phyloP scores from a whole-genome alignment of 2,113 vertebrate species.

The Megaceryle torquata region DNA sequence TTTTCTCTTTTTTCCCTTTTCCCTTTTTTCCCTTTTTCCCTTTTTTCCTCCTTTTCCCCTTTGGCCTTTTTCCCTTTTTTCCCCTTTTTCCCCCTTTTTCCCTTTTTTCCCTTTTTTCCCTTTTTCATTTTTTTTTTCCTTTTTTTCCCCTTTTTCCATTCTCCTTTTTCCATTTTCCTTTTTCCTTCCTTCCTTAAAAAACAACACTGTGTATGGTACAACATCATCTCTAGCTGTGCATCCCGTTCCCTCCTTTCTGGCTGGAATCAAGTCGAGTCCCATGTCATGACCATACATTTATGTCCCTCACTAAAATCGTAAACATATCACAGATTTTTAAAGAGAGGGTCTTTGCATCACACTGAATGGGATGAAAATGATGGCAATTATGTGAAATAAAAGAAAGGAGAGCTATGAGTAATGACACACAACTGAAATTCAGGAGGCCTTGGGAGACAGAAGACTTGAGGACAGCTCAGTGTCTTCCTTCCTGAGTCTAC shows the following conservation, averaged over 20 bases:
- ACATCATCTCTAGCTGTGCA: not conserved
- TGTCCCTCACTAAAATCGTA: not conserved
- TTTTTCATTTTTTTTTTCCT: too few species aligned
- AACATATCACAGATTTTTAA: not conserved
- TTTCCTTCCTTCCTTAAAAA: not conserved
- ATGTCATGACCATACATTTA: rapidly evolving
- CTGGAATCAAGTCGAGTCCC: rapidly evolving
- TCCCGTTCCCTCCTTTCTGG: not conserved
- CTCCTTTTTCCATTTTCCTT: too few species aligned
- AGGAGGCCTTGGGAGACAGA: not conserved
- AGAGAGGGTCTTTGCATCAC: not conserved
- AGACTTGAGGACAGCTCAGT: not conserved
- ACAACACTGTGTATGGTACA: not conserved
- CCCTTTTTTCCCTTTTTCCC: too few species aligned
- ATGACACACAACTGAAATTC: not conserved
- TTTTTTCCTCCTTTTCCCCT: too few species aligned
- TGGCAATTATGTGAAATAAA: not conserved
- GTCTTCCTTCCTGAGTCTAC: not conserved
- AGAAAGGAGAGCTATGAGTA: not conserved
- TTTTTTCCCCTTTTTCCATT: too few species aligned
- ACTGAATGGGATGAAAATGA: not conserved
- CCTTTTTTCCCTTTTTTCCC: too few species aligned
- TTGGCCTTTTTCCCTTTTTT: too few species aligned
- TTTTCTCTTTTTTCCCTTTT: not conserved
- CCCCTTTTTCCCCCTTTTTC: too few species aligned